Percentiles rank a stretch among this genome's conserved stretches.
Evolutionary conservation across 1,140 invertebrate genomes (phyloP).

Genomic region (Brachionus koreanus): DNA sequence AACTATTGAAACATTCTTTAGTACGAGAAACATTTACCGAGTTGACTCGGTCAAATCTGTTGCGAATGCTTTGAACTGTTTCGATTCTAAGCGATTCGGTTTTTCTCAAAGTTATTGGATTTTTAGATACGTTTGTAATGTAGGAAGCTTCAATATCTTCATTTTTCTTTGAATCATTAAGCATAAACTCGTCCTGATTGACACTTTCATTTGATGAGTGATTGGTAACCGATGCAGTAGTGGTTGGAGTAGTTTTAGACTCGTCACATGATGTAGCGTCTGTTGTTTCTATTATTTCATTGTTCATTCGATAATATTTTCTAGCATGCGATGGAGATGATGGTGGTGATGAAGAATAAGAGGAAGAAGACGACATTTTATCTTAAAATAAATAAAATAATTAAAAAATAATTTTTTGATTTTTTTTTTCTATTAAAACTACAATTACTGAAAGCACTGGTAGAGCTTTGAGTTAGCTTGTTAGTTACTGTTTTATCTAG

Average conservation of each 20-base stretch:
- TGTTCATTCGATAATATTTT: constrained; percentile 4
- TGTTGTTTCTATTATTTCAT: background rate
- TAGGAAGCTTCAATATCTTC: constrained; percentile 38
- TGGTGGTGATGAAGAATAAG: constrained; percentile 34
- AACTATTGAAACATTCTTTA: background rate
- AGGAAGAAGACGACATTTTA: constrained; percentile 41
- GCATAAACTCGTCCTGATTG: constrained; percentile 13
- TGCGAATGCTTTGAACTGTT: constrained; percentile 36
- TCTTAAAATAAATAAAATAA: constrained; percentile 25
- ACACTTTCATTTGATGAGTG: constrained; percentile 21
- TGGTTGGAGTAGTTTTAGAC: background rate
- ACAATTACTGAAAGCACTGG: constrained; percentile 40
- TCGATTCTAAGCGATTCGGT: constrained; percentile 38
- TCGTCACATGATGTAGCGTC: background rate
- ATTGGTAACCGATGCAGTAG: background rate
- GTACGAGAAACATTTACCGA: background rate
- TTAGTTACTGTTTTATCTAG: background rate
- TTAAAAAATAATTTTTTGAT: background rate
- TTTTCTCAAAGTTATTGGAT: constrained; percentile 36
- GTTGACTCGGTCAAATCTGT: constrained; percentile 34
- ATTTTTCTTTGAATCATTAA: background rate
- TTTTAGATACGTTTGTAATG: constrained; percentile 38
- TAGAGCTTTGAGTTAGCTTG: constrained; percentile 34
- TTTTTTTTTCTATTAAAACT: background rate
- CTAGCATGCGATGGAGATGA: background rate